A percentile compares a stretch with the other conserved stretches of the same genome.
phyloP scores from a whole-genome alignment of 2,888 invertebrate species.

The Ormyrus pomaceus region DNA sequence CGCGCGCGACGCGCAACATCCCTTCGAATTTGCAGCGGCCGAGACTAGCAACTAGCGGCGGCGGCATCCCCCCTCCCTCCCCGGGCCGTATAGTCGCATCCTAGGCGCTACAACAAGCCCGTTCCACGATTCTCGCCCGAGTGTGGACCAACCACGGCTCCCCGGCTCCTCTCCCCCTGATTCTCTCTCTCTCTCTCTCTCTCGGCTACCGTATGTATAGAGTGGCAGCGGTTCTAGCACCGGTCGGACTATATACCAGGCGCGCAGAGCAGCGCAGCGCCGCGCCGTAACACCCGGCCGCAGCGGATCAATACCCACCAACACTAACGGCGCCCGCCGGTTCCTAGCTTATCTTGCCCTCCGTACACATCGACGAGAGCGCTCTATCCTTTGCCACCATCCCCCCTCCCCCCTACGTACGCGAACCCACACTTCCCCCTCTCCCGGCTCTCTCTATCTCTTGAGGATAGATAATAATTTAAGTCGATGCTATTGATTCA shows the following conservation, averaged over 20 bases:
- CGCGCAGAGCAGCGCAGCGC: constrained; percentile 23
- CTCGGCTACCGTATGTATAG: too few relatives aligned
- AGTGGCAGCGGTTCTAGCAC: too few relatives aligned
- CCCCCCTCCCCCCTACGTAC: not conserved
- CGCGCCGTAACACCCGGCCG: constrained; percentile 53
- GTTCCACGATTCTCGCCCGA: constrained; percentile 33
- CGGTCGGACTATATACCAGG: too few relatives aligned
- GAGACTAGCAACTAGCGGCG: not conserved
- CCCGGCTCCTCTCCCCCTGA: constrained; percentile 3
- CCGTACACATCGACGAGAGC: not conserved
- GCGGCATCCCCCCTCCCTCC: not conserved
- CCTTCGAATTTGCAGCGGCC: constrained; percentile 51
- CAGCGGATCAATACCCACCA: constrained; percentile 58
- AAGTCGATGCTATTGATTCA: constrained; percentile 50
- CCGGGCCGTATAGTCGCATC: constrained; percentile 16
- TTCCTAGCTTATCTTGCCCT: constrained; percentile 50
- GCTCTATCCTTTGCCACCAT: constrained; percentile 19
- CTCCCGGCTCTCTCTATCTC: not conserved
- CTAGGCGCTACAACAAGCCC: constrained; percentile 37
- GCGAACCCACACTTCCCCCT: not conserved
- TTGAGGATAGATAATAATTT: constrained; percentile 47
- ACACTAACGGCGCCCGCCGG: constrained; percentile 29
- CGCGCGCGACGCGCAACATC: constrained; percentile 41
- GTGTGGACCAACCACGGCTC: constrained; percentile 51
- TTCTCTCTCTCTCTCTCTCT: not conserved